phyloP scores from a whole-genome alignment of 2,888 invertebrate species.

The Lydus trimaculatus region DNA sequence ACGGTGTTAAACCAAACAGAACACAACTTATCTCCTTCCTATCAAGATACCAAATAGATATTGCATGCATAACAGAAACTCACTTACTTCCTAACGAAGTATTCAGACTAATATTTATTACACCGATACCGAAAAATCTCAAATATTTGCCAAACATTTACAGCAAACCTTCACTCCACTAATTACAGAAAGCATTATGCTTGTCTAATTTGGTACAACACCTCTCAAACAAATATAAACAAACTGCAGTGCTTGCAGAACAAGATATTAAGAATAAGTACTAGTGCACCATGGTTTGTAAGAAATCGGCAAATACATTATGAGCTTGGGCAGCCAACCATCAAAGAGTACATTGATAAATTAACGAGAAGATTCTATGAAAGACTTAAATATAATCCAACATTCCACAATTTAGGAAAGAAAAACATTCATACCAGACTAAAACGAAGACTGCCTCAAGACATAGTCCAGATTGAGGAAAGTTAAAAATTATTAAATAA shows the following conservation, averaged over 20 bases:
- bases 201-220: neutral
- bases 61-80: neutral
- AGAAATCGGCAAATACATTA: neutral
- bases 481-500: neutral
- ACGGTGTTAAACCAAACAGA: neutral
- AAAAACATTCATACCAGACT: neutral
- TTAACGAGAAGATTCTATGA: neutral
- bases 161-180: neutral
- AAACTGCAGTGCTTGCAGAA: neutral
- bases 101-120: neutral
- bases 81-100: neutral
- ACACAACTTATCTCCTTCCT: too few species aligned
- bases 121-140: neutral
- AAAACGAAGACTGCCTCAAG: neutral
- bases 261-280: neutral
- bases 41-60: too few species aligned
- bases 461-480: neutral
- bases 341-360: constrained; percentile 1
- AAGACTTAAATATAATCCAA: neutral
- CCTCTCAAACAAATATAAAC: too few species aligned
- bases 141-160: neutral
- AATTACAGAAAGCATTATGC: neutral
- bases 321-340: neutral
- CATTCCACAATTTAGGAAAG: neutral
- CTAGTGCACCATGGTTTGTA: neutral